These are phyloP conservation scores for Zosterops pallidus DNA, from an alignment of 2,113 vertebrate species.

Conservation along the genomic window DNA sequence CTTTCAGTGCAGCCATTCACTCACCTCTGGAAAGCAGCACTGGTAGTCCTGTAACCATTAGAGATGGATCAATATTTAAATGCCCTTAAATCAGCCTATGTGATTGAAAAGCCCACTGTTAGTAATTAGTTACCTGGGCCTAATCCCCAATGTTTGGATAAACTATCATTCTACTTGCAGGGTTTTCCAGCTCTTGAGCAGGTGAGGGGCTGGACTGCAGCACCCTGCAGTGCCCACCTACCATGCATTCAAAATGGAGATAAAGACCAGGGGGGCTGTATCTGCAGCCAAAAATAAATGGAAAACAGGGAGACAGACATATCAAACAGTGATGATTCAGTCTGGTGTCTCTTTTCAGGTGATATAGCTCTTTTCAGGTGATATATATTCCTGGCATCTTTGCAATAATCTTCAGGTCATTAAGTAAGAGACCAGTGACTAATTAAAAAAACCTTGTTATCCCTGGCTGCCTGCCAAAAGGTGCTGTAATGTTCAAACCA, in stretches of 20 bases:
- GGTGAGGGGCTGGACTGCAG: fast-evolving
- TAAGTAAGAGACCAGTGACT: neutral
- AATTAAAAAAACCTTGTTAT: neutral
- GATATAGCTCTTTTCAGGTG: neutral
- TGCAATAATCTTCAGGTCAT: neutral
- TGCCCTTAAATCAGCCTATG: neutral
- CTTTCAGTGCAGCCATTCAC: neutral
- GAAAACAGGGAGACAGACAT: neutral
- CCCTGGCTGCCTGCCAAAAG: neutral
- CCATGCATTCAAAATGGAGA: fast-evolving
- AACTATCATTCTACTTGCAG: neutral
- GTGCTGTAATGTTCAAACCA: neutral
- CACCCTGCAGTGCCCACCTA: neutral
- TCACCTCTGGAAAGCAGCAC: neutral
- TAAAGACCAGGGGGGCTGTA: neutral
- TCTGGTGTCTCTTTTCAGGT: neutral
- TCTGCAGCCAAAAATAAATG: neutral
- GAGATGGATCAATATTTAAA: neutral
- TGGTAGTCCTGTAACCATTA: neutral
- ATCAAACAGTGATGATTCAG: neutral
- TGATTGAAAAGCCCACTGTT: neutral
- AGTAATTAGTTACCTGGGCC: neutral
- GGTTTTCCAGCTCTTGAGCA: neutral
- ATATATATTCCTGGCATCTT: neutral
- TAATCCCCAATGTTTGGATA: neutral